Evolutionary conservation across 1,140 invertebrate genomes (phyloP).

Genomic region (Teleopsis dalmanni): DNA sequence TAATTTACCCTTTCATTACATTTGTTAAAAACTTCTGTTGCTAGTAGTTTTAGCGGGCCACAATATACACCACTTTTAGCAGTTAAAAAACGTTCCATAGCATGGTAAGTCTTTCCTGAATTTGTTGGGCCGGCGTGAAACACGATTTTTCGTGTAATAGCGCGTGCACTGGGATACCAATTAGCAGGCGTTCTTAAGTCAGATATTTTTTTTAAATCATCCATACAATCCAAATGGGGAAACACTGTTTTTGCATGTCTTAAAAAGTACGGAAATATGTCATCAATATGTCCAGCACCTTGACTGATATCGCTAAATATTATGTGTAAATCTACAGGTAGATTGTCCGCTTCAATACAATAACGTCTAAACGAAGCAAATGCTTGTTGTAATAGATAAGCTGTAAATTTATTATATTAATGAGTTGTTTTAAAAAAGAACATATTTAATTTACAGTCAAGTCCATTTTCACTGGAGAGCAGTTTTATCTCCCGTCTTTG

Average conservation of each 20-base stretch:
- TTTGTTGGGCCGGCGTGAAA: slow-evolving; percentile 98
- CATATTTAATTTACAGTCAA: slow-evolving; percentile 64
- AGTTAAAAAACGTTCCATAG: slow-evolving; percentile 77
- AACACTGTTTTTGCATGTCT: slow-evolving; percentile 85
- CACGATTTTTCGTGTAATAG: slow-evolving; percentile 83
- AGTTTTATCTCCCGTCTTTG: slow-evolving; percentile 64
- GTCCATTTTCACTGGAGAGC: slow-evolving; percentile 69
- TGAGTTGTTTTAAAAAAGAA: too few species aligned
- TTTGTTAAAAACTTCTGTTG: slow-evolving; percentile 90
- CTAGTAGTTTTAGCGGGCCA: slow-evolving; percentile 92
- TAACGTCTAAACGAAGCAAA: slow-evolving; percentile 83
- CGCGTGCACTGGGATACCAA: slow-evolving; percentile 90
- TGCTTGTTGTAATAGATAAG: slow-evolving; percentile 75
- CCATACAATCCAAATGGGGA: slow-evolving; percentile 95
- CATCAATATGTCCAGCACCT: slow-evolving; percentile 73
- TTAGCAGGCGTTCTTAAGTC: slow-evolving; percentile 86
- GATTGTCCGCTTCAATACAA: slow-evolving; percentile 73
- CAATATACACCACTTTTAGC: slow-evolving; percentile 94
- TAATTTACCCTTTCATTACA: slow-evolving; percentile 66
- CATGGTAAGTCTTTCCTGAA: slow-evolving; percentile 97
- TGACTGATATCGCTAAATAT: slow-evolving; percentile 85
- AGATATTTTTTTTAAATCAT: slow-evolving; percentile 93
- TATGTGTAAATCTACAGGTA: slow-evolving; percentile 90
- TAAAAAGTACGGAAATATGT: slow-evolving; percentile 92
- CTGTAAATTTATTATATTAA: slow-evolving; percentile 44